phyloP scores from a whole-genome alignment of 92 coral and sea anemone genomes.

The Epizoanthus fatuus region DNA sequence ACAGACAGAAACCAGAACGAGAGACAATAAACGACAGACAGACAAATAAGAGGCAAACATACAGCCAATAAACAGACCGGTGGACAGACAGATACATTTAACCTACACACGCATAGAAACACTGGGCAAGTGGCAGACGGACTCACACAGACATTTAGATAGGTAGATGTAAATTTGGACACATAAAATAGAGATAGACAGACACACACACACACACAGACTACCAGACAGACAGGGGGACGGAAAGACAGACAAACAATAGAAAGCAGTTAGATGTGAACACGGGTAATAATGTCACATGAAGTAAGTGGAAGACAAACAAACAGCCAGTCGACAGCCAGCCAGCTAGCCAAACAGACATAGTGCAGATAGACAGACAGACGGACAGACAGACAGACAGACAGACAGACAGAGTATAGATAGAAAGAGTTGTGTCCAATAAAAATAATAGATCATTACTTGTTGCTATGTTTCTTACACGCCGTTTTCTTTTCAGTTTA shows the following conservation, averaged over 20 bases:
- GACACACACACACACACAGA: too few species aligned
- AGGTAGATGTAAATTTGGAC: too few species aligned
- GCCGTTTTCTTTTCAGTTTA: slow-evolving; percentile 8
- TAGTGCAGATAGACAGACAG: neutral
- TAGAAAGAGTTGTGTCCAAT: neutral
- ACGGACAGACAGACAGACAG: neutral
- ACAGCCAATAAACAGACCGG: neutral
- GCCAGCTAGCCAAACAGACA: neutral
- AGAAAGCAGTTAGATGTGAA: neutral
- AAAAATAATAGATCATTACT: neutral
- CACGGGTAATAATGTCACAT: neutral
- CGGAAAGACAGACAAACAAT: neutral
- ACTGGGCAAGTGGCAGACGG: too few species aligned
- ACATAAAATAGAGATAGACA: too few species aligned
- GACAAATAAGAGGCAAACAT: neutral
- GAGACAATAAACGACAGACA: neutral
- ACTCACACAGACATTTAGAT: too few species aligned
- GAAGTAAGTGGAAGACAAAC: neutral
- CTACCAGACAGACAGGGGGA: neutral
- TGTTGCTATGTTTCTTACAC: neutral
- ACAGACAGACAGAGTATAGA: neutral
- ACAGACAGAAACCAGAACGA: neutral
- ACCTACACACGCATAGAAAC: too few species aligned
- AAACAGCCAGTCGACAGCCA: neutral
- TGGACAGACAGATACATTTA: neutral